phyloP scores from a whole-genome alignment of 2,888 invertebrate species.

The Drosophila sordidula region DNA sequence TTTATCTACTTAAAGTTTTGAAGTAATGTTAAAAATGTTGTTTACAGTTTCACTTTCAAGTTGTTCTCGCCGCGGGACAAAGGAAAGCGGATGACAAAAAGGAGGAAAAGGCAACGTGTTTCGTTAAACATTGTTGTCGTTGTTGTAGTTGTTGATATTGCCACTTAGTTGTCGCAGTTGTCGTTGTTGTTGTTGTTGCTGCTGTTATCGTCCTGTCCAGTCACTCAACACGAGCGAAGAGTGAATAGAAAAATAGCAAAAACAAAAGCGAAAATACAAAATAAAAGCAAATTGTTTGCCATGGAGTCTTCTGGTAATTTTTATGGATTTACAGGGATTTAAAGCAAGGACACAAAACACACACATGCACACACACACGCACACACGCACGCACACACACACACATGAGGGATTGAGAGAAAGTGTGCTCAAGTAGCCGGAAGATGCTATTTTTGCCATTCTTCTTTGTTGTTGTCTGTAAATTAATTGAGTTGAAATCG shows the following conservation, averaged over 20 bases:
- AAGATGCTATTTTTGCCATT: slow-evolving; percentile 46
- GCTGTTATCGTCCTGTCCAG: slow-evolving; percentile 43
- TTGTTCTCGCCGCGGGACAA: slow-evolving; percentile 38
- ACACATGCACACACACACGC: not conserved
- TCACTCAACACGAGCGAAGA: slow-evolving; percentile 29
- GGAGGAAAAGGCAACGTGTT: slow-evolving; percentile 32
- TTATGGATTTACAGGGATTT: slow-evolving; percentile 79
- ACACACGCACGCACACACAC: slow-evolving; percentile 1
- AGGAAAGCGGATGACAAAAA: slow-evolving; percentile 44
- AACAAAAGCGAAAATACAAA: slow-evolving; percentile 26
- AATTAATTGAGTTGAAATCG: slow-evolving; percentile 78
- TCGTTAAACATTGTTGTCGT: slow-evolving; percentile 21
- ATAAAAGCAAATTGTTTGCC: slow-evolving; percentile 59
- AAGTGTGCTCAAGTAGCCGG: slow-evolving; percentile 75
- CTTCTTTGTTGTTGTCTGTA: slow-evolving; percentile 32
- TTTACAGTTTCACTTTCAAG: slow-evolving; percentile 55
- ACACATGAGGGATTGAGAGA: slow-evolving; percentile 8
- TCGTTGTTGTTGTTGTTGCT: slow-evolving; percentile 6
- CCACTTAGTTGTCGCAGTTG: slow-evolving; percentile 42
- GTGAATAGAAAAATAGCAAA: slow-evolving; percentile 42
- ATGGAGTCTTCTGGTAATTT: slow-evolving; percentile 60
- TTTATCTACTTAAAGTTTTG: slow-evolving; percentile 40
- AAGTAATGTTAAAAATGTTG: slow-evolving; percentile 32
- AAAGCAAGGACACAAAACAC: slow-evolving; percentile 35
- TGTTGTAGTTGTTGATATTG: slow-evolving; percentile 40